phyloP scores from a whole-genome alignment of 2,113 vertebrate genomes.

The Leptosomus discolor region DNA sequence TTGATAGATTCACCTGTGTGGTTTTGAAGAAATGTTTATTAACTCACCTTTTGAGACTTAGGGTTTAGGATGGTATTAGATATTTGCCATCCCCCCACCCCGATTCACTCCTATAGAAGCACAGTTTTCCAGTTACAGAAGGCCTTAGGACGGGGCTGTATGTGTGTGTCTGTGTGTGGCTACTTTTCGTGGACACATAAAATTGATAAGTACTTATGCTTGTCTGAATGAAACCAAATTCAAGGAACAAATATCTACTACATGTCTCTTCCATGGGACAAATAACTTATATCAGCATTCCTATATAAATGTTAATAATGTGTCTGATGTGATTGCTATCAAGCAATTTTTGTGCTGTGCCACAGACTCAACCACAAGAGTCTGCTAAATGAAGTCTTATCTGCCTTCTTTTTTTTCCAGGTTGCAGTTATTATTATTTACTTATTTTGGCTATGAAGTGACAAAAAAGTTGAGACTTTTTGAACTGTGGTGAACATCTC shows the following conservation, averaged over 20 bases:
- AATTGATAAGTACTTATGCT: background rate
- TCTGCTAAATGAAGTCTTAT: background rate
- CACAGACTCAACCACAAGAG: background rate
- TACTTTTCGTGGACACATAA: background rate
- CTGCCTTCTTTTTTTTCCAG: background rate
- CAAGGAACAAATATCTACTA: background rate
- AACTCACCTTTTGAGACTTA: background rate
- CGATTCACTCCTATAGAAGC: background rate
- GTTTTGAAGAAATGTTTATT: background rate
- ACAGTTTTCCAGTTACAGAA: background rate
- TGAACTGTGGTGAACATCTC: constrained; percentile 23
- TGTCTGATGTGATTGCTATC: background rate
- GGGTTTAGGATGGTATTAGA: background rate
- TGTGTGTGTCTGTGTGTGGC: background rate
- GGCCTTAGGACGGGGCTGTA: background rate
- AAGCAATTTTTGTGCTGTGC: background rate
- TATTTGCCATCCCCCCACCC: background rate
- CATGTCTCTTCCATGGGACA: background rate
- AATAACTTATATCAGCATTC: background rate
- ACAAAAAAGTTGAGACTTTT: background rate
- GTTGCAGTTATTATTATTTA: constrained; percentile 12
- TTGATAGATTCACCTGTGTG: background rate
- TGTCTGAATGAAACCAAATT: background rate
- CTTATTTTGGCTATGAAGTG: background rate
- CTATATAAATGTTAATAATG: constrained; percentile 33